Base-by-base conservation (phyloP, 2,797 vertebrate species). In the Phalloptychus januarius region DNA sequence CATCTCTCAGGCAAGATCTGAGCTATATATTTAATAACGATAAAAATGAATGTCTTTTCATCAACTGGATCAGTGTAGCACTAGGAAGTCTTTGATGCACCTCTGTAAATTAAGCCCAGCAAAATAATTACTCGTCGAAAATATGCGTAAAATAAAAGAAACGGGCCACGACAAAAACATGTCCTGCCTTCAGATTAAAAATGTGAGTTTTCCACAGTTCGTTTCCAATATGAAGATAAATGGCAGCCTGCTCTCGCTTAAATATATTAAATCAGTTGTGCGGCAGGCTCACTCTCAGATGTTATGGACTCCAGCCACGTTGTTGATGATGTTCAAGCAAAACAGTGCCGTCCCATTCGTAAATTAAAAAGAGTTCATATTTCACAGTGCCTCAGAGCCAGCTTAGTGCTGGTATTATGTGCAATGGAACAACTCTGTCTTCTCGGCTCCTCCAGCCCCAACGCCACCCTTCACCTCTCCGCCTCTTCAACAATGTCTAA, bases 361-460 rank as follows among this genome's bases (percentile, higher is more conserved):
- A 87, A 88, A 79, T 48, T 15, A 72, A 46, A 75, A 52, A 72
- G 31, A 78, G 40, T 82, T 79, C 61, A 75, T 73, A 71, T 56
- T 81, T 61, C 74, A 76, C 25, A n/a, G 8, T 28, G 45, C 46
- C 67, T 74, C 44, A 48, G 72, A 77, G 76, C 31, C 73, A 72
- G 50, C 48, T 80, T 74, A 56, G 71, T 72, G 76, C 20, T 80
- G 72, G 65, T 83, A 84, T 84, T 87, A 72, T 70, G 54, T 80
- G 67, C 71, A 87, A 82, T 87, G 87, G 84, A 92, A 89, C 76
- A 87, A 85, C 77, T 87, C 80, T 54, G 74, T 87, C 86, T 87
- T 72, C 72, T 78, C 72, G 50, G 10, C 67, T 77, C 42, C 77
- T 46, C 46, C 23, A 11, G 28, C 76, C 10, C 18, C 71, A 42